Evolutionary conservation across 1,140 invertebrate genomes (phyloP).

Genomic region (Hylyphantes graminicola): DNA sequence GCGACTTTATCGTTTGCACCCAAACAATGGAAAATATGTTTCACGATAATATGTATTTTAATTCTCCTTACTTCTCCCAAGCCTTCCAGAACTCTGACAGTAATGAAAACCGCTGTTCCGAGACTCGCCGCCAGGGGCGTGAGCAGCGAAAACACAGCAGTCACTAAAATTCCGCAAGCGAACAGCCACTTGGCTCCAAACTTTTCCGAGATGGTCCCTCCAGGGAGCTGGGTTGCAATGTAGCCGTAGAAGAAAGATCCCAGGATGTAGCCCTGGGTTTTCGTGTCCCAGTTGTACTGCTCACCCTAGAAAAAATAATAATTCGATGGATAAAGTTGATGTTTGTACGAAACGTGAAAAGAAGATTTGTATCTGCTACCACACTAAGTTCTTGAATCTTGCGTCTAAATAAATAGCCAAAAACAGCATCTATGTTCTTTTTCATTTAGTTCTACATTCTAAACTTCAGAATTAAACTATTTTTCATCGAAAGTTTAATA

Average conservation of each 20-base stretch:
- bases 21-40: too few species aligned
- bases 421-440: too few species aligned
- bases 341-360: too few species aligned
- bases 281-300: constrained; percentile 61
- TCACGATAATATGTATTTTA: too few species aligned
- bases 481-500: too few species aligned
- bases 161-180: constrained; percentile 71
- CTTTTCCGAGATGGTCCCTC: constrained; percentile 80
- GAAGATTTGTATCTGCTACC: too few species aligned
- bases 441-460: too few species aligned
- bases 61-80: constrained; percentile 66
- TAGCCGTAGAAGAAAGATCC: constrained; percentile 90
- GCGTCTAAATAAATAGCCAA: too few species aligned
- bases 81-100: constrained; percentile 66
- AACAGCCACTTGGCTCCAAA: constrained; percentile 86
- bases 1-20: too few species aligned
- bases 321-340: too few species aligned
- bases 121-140: constrained; percentile 58
- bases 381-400: too few species aligned
- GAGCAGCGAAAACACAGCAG: constrained; percentile 52
- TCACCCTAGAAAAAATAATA: background rate
- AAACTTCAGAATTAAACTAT: too few species aligned
- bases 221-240: constrained; percentile 83
- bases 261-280: constrained; percentile 73
- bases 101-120: constrained; percentile 67